phyloP scores from a whole-genome alignment of 2,797 vertebrate genomes.

The Chrosomus eos region DNA sequence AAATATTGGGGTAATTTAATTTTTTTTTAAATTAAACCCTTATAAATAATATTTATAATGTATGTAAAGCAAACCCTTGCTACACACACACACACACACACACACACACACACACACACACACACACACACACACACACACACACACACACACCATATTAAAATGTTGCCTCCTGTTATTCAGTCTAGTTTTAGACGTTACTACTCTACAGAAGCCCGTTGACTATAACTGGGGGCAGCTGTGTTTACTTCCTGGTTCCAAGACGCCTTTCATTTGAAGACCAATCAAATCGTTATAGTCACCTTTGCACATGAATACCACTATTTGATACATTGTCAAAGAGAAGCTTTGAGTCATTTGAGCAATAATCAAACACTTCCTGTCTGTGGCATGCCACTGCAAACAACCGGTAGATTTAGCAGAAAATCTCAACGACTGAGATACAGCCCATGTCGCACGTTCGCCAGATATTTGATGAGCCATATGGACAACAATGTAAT shows the following conservation, averaged over 20 bases:
- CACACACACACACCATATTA: too few relatives aligned
- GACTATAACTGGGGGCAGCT: neutral
- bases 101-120: too few relatives aligned
- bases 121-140: too few relatives aligned
- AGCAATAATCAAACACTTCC: constrained; percentile 8
- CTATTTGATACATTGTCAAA: constrained; percentile 3
- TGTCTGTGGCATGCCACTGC: neutral
- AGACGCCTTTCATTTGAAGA: constrained; percentile 2
- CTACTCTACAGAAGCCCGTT: neutral
- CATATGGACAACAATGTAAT: constrained; percentile 51
- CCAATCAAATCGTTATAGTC: neutral
- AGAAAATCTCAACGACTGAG: neutral
- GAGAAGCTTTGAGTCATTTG: neutral
- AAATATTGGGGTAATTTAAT: neutral
- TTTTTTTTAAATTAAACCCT: too few relatives aligned
- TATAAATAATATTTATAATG: too few relatives aligned
- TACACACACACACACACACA: too few relatives aligned
- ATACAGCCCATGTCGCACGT: neutral
- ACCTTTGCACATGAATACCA: constrained; percentile 4
- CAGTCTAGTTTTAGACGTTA: neutral
- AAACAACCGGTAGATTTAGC: constrained; percentile 22
- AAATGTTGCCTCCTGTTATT: neutral
- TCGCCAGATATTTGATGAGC: neutral
- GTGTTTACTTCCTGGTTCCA: constrained; percentile 26
- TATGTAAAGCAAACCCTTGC: too few relatives aligned